These are phyloP conservation scores for Hepsetus odoe DNA, from an alignment of 2,113 vertebrate species.

Conservation along the genomic window DNA sequence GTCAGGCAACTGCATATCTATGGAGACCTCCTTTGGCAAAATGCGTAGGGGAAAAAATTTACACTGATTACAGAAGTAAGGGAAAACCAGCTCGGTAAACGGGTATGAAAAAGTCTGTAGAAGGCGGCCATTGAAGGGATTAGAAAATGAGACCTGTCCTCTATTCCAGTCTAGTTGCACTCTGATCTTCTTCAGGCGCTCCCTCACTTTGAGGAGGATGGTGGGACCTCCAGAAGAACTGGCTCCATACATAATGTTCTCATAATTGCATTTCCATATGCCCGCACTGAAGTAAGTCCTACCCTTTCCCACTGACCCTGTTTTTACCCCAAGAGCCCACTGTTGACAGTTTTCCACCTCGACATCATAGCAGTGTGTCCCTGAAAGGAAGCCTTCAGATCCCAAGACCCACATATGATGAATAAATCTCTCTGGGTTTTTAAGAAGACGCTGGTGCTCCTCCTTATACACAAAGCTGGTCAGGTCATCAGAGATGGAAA, in stretches of 20 bases:
- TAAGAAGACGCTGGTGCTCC: slow-evolving; percentile 8
- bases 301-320: not conserved
- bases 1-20: not conserved
- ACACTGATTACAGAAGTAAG: slow-evolving; percentile 20
- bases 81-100: slow-evolving; percentile 14
- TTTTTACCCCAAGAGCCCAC: slow-evolving; percentile 24
- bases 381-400: not conserved
- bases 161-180: slow-evolving; percentile 14
- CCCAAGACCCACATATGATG: slow-evolving; percentile 5
- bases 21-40: not conserved
- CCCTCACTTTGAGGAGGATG: not conserved
- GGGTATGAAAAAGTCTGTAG: slow-evolving; percentile 14
- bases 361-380: slow-evolving; percentile 30
- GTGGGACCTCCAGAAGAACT: not conserved
- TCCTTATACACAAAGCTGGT: slow-evolving; percentile 6
- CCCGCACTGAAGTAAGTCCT: not conserved
- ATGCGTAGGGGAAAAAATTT: not conserved
- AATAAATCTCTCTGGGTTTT: slow-evolving; percentile 30
- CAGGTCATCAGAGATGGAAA: slow-evolving; percentile 20
- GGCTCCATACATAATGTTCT: not conserved
- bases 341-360: not conserved
- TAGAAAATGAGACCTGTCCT: not conserved
- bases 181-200: slow-evolving; percentile 11
- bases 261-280: not conserved
- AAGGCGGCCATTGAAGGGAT: not conserved